Conservation (phyloP, 92 coral and sea anemone genomes). For the Parazoanthus darwini region DNA sequence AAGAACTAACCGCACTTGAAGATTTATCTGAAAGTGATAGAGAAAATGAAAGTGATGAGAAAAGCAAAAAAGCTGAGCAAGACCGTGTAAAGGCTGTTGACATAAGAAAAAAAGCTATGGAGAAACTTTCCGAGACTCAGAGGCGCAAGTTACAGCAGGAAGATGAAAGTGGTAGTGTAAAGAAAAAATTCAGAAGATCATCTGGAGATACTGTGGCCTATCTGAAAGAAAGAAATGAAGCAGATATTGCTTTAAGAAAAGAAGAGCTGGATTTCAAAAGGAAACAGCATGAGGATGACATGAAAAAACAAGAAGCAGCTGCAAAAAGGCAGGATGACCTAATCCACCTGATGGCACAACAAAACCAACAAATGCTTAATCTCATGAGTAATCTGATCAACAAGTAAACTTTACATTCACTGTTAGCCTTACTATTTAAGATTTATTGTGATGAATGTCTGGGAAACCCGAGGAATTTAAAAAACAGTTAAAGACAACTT, state of each 20-base stretch:
- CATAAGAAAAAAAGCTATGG: conserved; percentile 60
- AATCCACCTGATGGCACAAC: conserved; percentile 51
- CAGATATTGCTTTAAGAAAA: conserved; percentile 43
- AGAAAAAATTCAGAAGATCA: conserved; percentile 43
- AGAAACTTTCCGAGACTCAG: conserved; percentile 52
- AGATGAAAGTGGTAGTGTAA: conserved; percentile 5
- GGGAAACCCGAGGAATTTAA: too few species aligned
- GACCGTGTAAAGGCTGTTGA: conserved; percentile 56
- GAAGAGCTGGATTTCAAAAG: conserved; percentile 56
- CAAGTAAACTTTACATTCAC: not conserved
- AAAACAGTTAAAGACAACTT: too few species aligned
- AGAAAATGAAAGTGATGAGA: conserved; percentile 50
- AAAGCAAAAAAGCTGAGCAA: conserved; percentile 47
- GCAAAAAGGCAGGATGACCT: conserved; percentile 51
- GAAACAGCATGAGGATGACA: conserved; percentile 37
- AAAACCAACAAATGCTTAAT: not conserved
- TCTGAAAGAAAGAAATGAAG: conserved; percentile 59
- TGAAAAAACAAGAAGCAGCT: conserved; percentile 52
- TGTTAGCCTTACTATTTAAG: too few species aligned
- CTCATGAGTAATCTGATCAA: conserved; percentile 40
- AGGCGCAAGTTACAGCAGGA: conserved; percentile 41
- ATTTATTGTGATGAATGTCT: too few species aligned
- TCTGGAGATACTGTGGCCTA: conserved; percentile 47
- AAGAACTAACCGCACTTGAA: conserved; percentile 51
- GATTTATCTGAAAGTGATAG: conserved; percentile 51